Evolutionary conservation across 2,113 vertebrate species (phyloP).

Genomic region (Peromyscus polionotus): DNA sequence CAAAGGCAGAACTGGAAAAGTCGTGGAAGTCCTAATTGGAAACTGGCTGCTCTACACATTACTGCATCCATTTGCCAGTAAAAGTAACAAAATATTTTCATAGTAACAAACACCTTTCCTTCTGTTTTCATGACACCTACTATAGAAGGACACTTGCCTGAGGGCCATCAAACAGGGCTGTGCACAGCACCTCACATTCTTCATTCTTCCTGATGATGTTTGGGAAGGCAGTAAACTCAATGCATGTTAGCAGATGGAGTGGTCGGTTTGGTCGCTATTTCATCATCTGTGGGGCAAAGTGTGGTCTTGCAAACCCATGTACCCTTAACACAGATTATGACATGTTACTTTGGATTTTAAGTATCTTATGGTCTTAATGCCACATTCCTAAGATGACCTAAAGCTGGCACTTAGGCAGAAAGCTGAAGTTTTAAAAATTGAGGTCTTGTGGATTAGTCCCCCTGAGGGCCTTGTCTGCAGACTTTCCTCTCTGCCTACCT

Average conservation of each 20-base stretch:
- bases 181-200: background rate
- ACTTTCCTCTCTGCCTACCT: conserved; percentile 44
- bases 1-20: background rate
- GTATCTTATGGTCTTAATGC: background rate
- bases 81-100: background rate
- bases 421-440: conserved; percentile 44
- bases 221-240: background rate
- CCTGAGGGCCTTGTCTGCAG: conserved; percentile 36
- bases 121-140: background rate
- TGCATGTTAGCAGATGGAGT: background rate
- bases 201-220: background rate
- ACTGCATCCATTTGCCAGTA: background rate
- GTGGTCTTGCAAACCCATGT: too few species aligned
- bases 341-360: background rate
- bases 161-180: background rate
- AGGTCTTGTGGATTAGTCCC: conserved; percentile 23
- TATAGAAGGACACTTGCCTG: background rate
- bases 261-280: background rate
- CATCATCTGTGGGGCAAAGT: background rate
- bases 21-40: background rate
- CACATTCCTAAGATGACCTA: conserved; percentile 32
- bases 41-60: background rate
- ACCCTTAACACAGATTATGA: background rate
- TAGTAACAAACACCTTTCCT: background rate
- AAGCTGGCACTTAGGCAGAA: background rate